phyloP scores from a whole-genome alignment of 2,888 invertebrate genomes.

The Noctua pronuba region DNA sequence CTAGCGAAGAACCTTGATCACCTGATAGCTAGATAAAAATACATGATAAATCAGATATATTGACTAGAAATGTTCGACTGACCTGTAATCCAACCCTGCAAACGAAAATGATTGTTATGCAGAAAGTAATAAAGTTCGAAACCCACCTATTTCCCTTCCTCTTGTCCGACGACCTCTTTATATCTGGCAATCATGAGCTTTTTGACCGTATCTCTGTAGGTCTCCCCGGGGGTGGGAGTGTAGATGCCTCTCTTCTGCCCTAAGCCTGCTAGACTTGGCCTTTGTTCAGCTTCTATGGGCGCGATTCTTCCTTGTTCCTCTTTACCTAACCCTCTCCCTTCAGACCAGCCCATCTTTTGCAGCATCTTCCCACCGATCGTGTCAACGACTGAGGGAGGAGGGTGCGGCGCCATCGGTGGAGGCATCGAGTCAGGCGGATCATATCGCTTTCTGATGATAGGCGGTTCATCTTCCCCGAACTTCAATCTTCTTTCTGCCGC shows the following conservation, averaged over 20 bases:
- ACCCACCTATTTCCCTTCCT: conserved; percentile 88
- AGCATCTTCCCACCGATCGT: conserved; percentile 98
- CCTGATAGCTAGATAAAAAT: conserved; percentile 23
- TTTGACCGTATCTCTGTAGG: conserved; percentile 97
- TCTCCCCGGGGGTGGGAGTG: conserved; percentile 95
- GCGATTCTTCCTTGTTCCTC: conserved; percentile 97
- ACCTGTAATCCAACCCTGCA: conserved; percentile 80
- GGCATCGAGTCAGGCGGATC: conserved; percentile 78
- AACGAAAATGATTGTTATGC: conserved; percentile 64
- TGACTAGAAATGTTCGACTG: conserved; percentile 67
- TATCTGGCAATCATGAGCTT: conserved; percentile 97
- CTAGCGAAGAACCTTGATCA: conserved; percentile 39
- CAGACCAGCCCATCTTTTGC: conserved; percentile 99
- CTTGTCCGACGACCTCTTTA: conserved; percentile 94
- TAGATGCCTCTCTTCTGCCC: conserved; percentile 95
- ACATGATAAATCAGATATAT: conserved; percentile 14
- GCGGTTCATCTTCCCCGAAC: conserved; percentile 96
- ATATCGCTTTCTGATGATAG: conserved; percentile 83
- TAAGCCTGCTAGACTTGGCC: conserved; percentile 95
- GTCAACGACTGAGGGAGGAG: conserved; percentile 94
- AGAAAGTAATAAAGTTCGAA: conserved; percentile 65
- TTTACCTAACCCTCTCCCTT: conserved; percentile 98
- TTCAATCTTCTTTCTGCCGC: conserved; percentile 98
- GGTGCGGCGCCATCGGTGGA: conserved; percentile 89
- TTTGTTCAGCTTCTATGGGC: conserved; percentile 95